Percentiles rank a stretch among this genome's conserved stretches.
Evolutionary conservation across 2,888 invertebrate species (phyloP).

Genomic region (Drosophila mimetica): DNA sequence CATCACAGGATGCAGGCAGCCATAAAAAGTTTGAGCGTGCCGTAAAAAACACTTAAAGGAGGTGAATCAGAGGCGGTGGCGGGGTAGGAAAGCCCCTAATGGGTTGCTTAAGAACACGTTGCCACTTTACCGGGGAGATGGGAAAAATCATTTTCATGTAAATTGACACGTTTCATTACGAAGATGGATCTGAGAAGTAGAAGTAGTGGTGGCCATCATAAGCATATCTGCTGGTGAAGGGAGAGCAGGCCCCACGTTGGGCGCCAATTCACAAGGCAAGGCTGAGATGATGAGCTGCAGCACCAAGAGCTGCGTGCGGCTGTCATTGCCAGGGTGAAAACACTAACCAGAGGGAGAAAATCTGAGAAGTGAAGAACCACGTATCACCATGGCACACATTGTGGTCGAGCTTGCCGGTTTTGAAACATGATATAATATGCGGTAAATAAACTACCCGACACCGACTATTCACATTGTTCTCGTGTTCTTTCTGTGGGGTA

Average conservation of each 20-base stretch:
- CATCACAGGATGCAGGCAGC: slow-evolving; percentile 60
- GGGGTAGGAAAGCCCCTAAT: slow-evolving; percentile 33
- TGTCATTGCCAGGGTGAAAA: slow-evolving; percentile 34
- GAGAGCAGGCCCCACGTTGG: slow-evolving; percentile 7
- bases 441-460: slow-evolving; percentile 46
- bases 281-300: slow-evolving; percentile 20
- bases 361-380: slow-evolving; percentile 9
- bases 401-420: slow-evolving; percentile 57
- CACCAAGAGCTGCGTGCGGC: slow-evolving; percentile 12
- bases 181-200: slow-evolving; percentile 51
- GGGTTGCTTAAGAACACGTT: slow-evolving; percentile 53
- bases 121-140: slow-evolving; percentile 46
- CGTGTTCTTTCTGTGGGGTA: neutral
- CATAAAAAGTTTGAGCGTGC: slow-evolving; percentile 49
- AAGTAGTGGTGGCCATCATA: neutral
- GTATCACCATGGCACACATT: slow-evolving; percentile 64
- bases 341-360: neutral
- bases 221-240: neutral
- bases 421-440: slow-evolving; percentile 64
- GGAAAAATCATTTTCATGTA: slow-evolving; percentile 73
- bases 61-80: neutral
- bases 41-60: slow-evolving; percentile 64
- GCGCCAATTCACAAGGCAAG: neutral
- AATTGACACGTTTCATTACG: slow-evolving; percentile 78
- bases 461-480: slow-evolving; percentile 7